phyloP scores from a whole-genome alignment of 2,888 invertebrate genomes.

The Corbicula japonica region DNA sequence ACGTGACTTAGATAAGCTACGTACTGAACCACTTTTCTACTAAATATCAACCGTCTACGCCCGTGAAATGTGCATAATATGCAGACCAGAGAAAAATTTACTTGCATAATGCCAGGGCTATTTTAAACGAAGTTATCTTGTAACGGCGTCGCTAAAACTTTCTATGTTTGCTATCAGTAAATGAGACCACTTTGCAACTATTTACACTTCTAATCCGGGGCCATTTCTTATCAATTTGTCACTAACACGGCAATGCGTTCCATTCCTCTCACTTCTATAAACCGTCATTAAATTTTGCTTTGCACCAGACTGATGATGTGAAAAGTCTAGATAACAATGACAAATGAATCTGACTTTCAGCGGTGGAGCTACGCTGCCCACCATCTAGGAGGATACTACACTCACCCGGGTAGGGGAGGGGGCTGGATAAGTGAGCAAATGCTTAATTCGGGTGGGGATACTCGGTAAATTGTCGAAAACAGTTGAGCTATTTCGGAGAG shows the following conservation, averaged over 20 bases:
- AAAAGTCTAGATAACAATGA: slow-evolving; percentile 21
- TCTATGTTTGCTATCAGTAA: slow-evolving; percentile 17
- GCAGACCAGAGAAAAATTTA: too few species aligned
- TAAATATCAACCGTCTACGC: too few species aligned
- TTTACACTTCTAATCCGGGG: slow-evolving; percentile 22
- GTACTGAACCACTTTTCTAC: too few species aligned
- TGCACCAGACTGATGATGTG: slow-evolving; percentile 19
- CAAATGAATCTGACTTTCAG: slow-evolving; percentile 17
- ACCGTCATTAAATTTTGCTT: slow-evolving; percentile 15
- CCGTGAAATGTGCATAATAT: too few species aligned
- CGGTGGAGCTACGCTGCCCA: not conserved
- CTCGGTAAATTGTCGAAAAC: too few species aligned
- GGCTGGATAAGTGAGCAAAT: too few species aligned
- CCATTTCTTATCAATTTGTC: slow-evolving; percentile 34
- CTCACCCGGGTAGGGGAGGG: too few species aligned
- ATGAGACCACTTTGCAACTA: slow-evolving; percentile 20
- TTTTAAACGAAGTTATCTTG: slow-evolving; percentile 21
- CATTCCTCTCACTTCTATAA: not conserved
- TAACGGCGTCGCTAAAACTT: slow-evolving; percentile 1
- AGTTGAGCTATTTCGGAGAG: too few species aligned
- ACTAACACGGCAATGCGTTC: slow-evolving; percentile 4
- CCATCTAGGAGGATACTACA: too few species aligned
- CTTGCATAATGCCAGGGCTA: too few species aligned
- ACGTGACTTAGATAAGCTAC: too few species aligned
- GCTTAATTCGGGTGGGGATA: too few species aligned